Conservation (phyloP, 2,797 vertebrate species). For the Lagodon rhomboides region DNA sequence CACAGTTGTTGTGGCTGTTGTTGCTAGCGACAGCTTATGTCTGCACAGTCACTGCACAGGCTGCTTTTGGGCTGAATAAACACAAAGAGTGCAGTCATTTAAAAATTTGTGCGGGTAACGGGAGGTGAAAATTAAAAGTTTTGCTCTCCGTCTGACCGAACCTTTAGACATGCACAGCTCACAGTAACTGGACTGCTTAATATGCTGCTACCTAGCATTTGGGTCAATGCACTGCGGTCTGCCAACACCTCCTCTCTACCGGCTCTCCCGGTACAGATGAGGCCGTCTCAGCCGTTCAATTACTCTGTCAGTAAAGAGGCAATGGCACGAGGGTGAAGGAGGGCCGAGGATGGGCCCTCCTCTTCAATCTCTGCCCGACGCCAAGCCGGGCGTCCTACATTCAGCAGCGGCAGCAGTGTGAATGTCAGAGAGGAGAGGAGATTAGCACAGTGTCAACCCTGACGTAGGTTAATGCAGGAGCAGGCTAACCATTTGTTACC, state of each 20-base stretch:
- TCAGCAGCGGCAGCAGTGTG: slow-evolving; percentile 53
- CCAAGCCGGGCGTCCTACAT: slow-evolving; percentile 54
- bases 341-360: slow-evolving; percentile 35
- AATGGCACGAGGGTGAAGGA: slow-evolving; percentile 32
- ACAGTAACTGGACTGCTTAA: slow-evolving; percentile 60
- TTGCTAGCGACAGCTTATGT: slow-evolving; percentile 1
- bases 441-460: slow-evolving; percentile 66
- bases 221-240: slow-evolving; percentile 53
- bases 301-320: slow-evolving; percentile 56
- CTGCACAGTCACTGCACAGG: not conserved
- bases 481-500: slow-evolving; percentile 65
- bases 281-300: slow-evolving; percentile 65
- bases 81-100: slow-evolving; percentile 5
- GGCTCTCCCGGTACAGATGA: slow-evolving; percentile 55
- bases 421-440: slow-evolving; percentile 70
- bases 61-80: slow-evolving; percentile 13
- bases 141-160: slow-evolving; percentile 38
- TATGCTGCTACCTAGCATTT: slow-evolving; percentile 60
- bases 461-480: slow-evolving; percentile 71
- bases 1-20: not conserved
- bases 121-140: slow-evolving; percentile 14
- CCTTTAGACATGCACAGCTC: slow-evolving; percentile 30
- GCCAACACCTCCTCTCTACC: slow-evolving; percentile 31
- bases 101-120: slow-evolving; percentile 6
- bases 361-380: slow-evolving; percentile 54